Conservation (phyloP, 2,888 invertebrate genomes). For the Pilophorus perplexus region DNA sequence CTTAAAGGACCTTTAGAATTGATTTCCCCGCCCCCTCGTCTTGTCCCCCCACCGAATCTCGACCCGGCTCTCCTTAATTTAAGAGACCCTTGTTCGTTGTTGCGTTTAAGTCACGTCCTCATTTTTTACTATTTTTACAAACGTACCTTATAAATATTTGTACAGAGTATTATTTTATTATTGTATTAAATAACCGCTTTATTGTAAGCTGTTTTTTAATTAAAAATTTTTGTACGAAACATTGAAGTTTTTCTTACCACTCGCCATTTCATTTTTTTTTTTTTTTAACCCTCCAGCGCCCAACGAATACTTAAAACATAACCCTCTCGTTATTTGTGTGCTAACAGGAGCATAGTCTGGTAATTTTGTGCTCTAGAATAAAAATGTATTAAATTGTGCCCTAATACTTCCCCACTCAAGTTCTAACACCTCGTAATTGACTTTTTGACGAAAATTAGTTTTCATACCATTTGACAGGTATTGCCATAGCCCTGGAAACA, state of each 20-base stretch:
- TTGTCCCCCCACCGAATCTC: constrained; percentile 39
- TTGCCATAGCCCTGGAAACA: no score
- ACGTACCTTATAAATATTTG: constrained; percentile 46
- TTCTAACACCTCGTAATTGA: no score
- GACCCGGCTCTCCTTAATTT: constrained; percentile 37
- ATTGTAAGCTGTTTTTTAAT: constrained; percentile 43
- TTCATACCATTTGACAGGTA: no score
- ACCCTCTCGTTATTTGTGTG: no score
- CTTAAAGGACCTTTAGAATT: no score
- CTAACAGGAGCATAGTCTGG: no score
- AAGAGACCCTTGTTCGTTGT: constrained; percentile 41
- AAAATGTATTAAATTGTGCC: no score
- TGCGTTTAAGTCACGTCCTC: constrained; percentile 39
- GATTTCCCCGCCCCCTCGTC: constrained; percentile 30
- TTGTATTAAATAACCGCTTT: constrained; percentile 38
- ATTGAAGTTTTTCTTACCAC: not conserved
- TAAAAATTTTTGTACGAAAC: constrained; percentile 36
- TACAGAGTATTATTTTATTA: constrained; percentile 45
- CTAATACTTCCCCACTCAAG: no score
- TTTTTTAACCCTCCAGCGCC: not conserved
- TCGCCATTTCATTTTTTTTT: not conserved
- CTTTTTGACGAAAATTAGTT: no score
- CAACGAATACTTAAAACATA: no score
- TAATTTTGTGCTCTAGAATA: no score
- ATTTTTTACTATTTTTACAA: constrained; percentile 31